phyloP scores from a whole-genome alignment of 1,140 invertebrate genomes.

The Phymorhynchus buccinoides region DNA sequence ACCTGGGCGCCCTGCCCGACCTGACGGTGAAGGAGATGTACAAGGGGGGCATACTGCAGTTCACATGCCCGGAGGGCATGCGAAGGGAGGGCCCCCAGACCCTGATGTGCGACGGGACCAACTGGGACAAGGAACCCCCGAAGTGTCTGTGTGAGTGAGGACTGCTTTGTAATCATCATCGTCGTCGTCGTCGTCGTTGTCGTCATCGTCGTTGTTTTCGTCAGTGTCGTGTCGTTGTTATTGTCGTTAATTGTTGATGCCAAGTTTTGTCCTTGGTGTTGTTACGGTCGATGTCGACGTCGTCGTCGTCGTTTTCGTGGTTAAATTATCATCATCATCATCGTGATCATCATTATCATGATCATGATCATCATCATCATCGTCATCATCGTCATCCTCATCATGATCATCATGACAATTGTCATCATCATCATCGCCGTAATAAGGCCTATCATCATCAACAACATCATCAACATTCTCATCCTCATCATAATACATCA shows the following conservation, averaged over 20 bases:
- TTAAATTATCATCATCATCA: conserved; percentile 21
- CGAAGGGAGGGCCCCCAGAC: conserved; percentile 43
- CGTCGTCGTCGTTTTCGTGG: background rate
- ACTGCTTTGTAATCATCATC: background rate
- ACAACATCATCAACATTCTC: background rate
- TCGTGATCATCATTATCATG: conserved; percentile 32
- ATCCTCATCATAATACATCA: too few relatives aligned
- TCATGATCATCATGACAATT: conserved; percentile 12
- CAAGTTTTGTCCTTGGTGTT: too few relatives aligned
- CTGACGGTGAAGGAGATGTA: conserved; percentile 32
- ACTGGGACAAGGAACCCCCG: conserved; percentile 40
- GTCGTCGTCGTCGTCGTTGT: background rate
- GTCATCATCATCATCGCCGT: background rate
- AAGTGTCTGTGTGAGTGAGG: conserved; percentile 35
- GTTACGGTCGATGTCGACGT: too few relatives aligned
- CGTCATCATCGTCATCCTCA: conserved; percentile 13
- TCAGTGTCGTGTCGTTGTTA: too few relatives aligned
- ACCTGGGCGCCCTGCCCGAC: conserved; percentile 5
- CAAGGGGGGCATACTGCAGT: conserved; percentile 45
- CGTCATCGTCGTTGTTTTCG: too few relatives aligned
- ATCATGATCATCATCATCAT: conserved; percentile 26
- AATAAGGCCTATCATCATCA: background rate
- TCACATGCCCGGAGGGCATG: conserved; percentile 41
- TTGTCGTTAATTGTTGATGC: too few relatives aligned
- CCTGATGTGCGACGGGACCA: conserved; percentile 43